Evolutionary conservation across 1,140 invertebrate genomes (phyloP), one percentile per base, ranked within the genome.

Genomic region (Adelges cooleyi): DNA sequence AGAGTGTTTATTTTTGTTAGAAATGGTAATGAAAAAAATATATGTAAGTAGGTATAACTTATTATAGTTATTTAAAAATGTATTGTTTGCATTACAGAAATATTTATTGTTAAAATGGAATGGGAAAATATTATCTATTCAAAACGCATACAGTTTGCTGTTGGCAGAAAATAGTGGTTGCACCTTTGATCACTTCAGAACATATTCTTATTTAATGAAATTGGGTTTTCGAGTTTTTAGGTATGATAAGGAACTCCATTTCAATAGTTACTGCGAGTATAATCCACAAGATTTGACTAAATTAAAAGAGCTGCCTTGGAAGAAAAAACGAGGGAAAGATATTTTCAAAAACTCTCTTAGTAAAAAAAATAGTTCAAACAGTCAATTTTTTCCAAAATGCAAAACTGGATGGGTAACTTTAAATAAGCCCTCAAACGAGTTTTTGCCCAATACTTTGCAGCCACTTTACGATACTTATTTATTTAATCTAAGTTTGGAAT

Each of bases 1-100:
- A 72, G 83, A 84, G 76, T 77, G 80, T 29, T 72, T 84, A 22
- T 78, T 80, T 70, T 75, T 84, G 46, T 74, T 84, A 69, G 83
- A 85, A 80, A 76, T 78, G 72, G 83, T 84, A 77, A 77, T 48
- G 20, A 22, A n/a, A n/a, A n/a, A n/a, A n/a, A n/a, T n/a, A n/a
- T n/a, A 33, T 33, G 11, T 33, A 33, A 33, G 29, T 33, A 33
- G 11, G 11, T 6, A 33, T 6, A 6, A 33, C 5, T 6, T 11
- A 6, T 33, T 33, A 33, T 6, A 6, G 5, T 33, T 33, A 33
- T 33, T 11, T 33, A 33, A 33, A 6, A 6, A 6, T 33, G 29
- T 33, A 15, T 2, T 73, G 66, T 68, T 66, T 68, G 70, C 42
- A 38, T 79, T 78, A 66, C 73, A 84, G 82, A 82, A 81, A 71